Conservation (phyloP, 2,888 invertebrate species). For the Agrotis segetum region DNA sequence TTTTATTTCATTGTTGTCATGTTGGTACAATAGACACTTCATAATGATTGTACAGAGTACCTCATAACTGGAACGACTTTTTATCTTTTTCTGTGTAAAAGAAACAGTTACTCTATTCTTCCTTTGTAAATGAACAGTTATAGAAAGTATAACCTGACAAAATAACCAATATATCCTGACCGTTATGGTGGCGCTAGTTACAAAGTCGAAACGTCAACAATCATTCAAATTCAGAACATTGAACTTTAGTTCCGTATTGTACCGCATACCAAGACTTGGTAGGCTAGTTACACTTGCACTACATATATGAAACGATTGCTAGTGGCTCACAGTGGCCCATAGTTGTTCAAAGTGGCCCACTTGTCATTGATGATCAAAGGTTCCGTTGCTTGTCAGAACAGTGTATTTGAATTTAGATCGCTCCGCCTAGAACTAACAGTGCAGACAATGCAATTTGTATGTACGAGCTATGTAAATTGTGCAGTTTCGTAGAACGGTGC, state of each 20-base stretch:
- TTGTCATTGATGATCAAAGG: slow-evolving; percentile 50
- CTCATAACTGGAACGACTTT: neutral
- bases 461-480: slow-evolving; percentile 8
- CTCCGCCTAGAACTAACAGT: slow-evolving; percentile 3
- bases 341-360: slow-evolving; percentile 21
- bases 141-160: slow-evolving; percentile 3
- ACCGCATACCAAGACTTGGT: slow-evolving; percentile 11
- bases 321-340: slow-evolving; percentile 8
- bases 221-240: slow-evolving; percentile 29
- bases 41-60: neutral
- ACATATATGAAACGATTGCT: slow-evolving; percentile 18
- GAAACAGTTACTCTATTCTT: slow-evolving; percentile 14
- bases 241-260: neutral
- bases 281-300: slow-evolving; percentile 14
- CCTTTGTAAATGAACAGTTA: slow-evolving; percentile 30
- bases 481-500: neutral
- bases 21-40: neutral
- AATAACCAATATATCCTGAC: slow-evolving; percentile 4
- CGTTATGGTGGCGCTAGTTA: neutral
- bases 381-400: slow-evolving; percentile 51
- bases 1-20: neutral
- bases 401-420: slow-evolving; percentile 33
- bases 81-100: neutral
- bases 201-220: slow-evolving; percentile 5
- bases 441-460: slow-evolving; percentile 23